Evolutionary conservation across 2,888 invertebrate genomes (phyloP), one percentile per base, ranked within the genome.

Genomic region (Pheosia tremula): DNA sequence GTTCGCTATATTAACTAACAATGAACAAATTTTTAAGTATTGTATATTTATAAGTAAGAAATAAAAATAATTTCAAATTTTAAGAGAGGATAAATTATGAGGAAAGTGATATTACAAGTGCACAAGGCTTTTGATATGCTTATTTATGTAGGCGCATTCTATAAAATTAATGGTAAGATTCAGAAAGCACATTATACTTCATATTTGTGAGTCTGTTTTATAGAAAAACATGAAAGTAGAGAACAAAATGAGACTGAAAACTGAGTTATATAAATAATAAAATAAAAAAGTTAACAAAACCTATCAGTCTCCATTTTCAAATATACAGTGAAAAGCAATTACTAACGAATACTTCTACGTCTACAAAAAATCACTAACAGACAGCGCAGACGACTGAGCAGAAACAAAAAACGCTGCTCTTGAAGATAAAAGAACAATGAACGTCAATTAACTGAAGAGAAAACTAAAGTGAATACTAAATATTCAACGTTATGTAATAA

Each of bases 401-500:
- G 50, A 59, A 59, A 61, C 49, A 61, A 59, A 13, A 37, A 53
- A 50, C 47, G 13, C 36, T n/a, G 38, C 13, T 47, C 37, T 43
- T 37, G 49, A 61, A 70, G 53, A 62, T 57, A 36, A 43, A 58
- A 9, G 49, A 63, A 72, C 61, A 70, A 63, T 53, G 60, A 65
- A 61, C 24, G 9, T 50, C 64, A 71, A 69, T 74, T 69, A 64
- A 62, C 52, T 67, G n/a, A 10, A 59, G 50, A 54, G 61, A 55
- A 57, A 64, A 64, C 1, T 13, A 9, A 50, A 13, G 5, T 50
- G 4, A 50, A 50, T 13, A 13, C 13, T 13, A 50, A 50, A 4
- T 8, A 45, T 45, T 41, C 11, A 45, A 41, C 8, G 5, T 41
- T 7, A 41, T 41, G 24, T 24, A 24, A 24, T 24, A 24, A 24